Percentiles rank a stretch among this genome's conserved stretches.
Evolutionary conservation across 2,888 invertebrate genomes (phyloP).

Genomic region (Heterodera filipjevi): DNA sequence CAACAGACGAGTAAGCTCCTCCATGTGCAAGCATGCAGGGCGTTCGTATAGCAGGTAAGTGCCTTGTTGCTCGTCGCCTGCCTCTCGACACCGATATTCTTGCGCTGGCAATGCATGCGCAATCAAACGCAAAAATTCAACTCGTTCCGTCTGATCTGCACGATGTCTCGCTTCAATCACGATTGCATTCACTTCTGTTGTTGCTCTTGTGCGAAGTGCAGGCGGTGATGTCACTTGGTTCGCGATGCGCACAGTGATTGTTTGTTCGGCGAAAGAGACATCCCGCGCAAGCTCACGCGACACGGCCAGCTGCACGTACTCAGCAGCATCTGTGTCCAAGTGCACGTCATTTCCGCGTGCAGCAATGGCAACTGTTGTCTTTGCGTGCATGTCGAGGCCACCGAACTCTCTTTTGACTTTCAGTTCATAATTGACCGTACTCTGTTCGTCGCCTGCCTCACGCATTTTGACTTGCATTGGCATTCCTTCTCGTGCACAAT

Average conservation of each 20-base stretch:
- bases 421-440: conserved; percentile 42
- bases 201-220: conserved; percentile 22
- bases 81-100: conserved; percentile 45
- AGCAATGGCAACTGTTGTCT: conserved; percentile 35
- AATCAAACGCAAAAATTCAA: conserved; percentile 15
- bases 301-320: conserved; percentile 45
- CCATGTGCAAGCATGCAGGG: neutral
- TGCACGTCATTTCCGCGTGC: neutral
- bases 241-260: conserved; percentile 45
- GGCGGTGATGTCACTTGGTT: conserved; percentile 39
- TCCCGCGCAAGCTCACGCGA: conserved; percentile 42
- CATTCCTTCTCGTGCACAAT: conserved; percentile 20
- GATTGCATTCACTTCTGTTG: conserved; percentile 21
- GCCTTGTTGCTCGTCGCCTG: conserved; percentile 43
- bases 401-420: neutral
- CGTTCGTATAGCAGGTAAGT: conserved; percentile 36
- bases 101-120: neutral
- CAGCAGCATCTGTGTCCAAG: conserved; percentile 56
- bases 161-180: conserved; percentile 20
- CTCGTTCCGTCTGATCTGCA: conserved; percentile 23
- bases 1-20: conserved; percentile 28
- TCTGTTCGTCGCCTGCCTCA: conserved; percentile 34
- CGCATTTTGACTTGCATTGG: conserved; percentile 15
- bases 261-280: conserved; percentile 31
- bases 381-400: conserved; percentile 8